A percentile compares a stretch with the other conserved stretches of the same genome.
Conservation (phyloP, 2,888 invertebrate species). For the Drosophila eohydei region DNA sequence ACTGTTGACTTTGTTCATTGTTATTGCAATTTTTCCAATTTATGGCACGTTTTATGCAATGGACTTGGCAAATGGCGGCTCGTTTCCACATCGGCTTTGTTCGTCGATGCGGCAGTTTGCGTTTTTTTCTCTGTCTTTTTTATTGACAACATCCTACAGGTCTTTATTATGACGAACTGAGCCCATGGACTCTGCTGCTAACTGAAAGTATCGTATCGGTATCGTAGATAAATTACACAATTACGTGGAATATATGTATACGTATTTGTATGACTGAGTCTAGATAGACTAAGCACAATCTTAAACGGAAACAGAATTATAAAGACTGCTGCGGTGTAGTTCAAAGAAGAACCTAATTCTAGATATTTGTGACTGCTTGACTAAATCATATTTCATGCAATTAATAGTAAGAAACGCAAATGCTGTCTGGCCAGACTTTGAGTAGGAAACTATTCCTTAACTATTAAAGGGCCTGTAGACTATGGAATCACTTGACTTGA, state of each 20-base stretch:
- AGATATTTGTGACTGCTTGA: background rate
- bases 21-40: conserved; percentile 63
- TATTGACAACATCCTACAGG: conserved; percentile 70
- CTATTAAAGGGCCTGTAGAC: too few relatives aligned
- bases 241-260: background rate
- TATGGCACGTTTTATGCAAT: conserved; percentile 55
- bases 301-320: background rate
- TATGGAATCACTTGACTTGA: too few relatives aligned
- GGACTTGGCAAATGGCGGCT: conserved; percentile 25
- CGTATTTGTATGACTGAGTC: too few relatives aligned
- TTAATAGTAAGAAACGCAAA: too few relatives aligned
- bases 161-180: conserved; percentile 47
- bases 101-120: conserved; percentile 16
- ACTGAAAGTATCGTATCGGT: conserved; percentile 3
- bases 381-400: background rate
- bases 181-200: conserved; percentile 1
- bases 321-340: background rate
- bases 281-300: background rate
- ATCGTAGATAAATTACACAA: conserved; percentile 14
- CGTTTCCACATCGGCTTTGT: conserved; percentile 9
- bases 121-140: background rate
- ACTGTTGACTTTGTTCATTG: conserved; percentile 53
- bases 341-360: background rate
- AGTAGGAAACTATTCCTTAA: too few relatives aligned
- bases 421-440: too few relatives aligned